Evolutionary conservation across 2,888 invertebrate species (phyloP).

Genomic region (Sericinus montela): DNA sequence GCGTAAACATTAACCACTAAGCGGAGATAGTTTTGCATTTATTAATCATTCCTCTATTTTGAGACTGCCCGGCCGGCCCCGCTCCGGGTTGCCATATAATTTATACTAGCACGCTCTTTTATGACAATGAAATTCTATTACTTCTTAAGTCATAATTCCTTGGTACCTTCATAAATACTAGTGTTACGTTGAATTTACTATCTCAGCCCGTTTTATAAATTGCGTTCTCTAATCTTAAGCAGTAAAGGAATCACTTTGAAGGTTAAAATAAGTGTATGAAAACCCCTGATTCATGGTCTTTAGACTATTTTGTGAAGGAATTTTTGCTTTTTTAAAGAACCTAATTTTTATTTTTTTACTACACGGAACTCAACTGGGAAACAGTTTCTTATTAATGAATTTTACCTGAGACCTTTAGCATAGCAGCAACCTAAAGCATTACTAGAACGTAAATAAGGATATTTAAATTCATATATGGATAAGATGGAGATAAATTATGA

Average conservation of each 20-base stretch:
- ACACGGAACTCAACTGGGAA: too few relatives aligned
- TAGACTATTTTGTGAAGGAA: too few relatives aligned
- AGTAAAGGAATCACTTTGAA: slow-evolving; percentile 2
- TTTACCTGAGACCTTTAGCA: too few relatives aligned
- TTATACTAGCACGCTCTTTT: slow-evolving; percentile 16
- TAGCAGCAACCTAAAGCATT: too few relatives aligned
- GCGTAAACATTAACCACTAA: not conserved
- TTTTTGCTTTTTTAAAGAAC: too few relatives aligned
- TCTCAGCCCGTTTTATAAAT: slow-evolving; percentile 16
- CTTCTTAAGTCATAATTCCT: slow-evolving; percentile 19
- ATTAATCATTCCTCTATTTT: slow-evolving; percentile 5
- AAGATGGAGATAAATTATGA: too few relatives aligned
- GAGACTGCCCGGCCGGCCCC: slow-evolving; percentile 9
- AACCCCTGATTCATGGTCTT: too few relatives aligned
- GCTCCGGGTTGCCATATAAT: slow-evolving; percentile 13
- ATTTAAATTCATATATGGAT: too few relatives aligned
- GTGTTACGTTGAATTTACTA: slow-evolving; percentile 18
- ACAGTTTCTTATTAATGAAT: too few relatives aligned
- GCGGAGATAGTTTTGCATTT: not conserved
- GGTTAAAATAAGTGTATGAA: not conserved
- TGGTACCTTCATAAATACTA: slow-evolving; percentile 16
- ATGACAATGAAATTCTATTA: slow-evolving; percentile 18
- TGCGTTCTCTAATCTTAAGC: slow-evolving; percentile 13
- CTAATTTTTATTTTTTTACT: too few relatives aligned
- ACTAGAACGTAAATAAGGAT: too few relatives aligned